Base-by-base conservation (phyloP, 1,140 invertebrate species). In the Eurosta solidaginis region DNA sequence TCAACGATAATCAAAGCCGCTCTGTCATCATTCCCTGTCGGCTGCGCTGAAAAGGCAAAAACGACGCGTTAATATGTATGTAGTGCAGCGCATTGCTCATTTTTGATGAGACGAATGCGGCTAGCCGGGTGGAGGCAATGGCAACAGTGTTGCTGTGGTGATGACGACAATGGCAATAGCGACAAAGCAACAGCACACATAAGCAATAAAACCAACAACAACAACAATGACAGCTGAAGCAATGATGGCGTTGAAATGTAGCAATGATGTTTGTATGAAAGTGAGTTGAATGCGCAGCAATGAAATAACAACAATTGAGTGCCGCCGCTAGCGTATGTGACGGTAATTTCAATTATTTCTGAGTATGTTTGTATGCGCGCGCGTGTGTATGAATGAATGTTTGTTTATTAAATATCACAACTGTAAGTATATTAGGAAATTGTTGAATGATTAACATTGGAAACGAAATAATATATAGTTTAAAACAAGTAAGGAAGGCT, bases 181-280 rank as follows among this genome's bases (percentile, higher is more conserved):
- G 59, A 68, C 59, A 68, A 68, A 68, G 40, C 59, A 68, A 40
- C 59, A 68, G 59, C 59, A 68, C 40, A n/a, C n/a, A n/a, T n/a
- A n/a, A 29, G 27, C 22, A 50, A 54, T 20, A 54, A 54, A 54
- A 68, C 6, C n/a, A 68, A 68, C 20, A 68, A 68, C 59, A 68
- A 40, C 6, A 40, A 40, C 17, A n/a, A 59, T 6, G 40, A 40
- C 6, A 54, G 20, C 10, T 3, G 6, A 5, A 25, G 50, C 50
- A 54, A 54, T 27, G 27, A 54, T 20, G 14, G 20, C 27, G 50
- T 1, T 54, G 20, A n/a, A n/a, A n/a, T n/a, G n/a, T n/a, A n/a
- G n/a, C n/a, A n/a, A n/a, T n/a, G n/a, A n/a, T n/a, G n/a, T n/a
- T n/a, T n/a, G n/a, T n/a, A n/a, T n/a, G n/a, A n/a, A n/a, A n/a